Percentiles rank a stretch among this genome's conserved stretches.
Evolutionary conservation across 2,113 vertebrate genomes (phyloP).

Genomic region (Xiphias gladius): DNA sequence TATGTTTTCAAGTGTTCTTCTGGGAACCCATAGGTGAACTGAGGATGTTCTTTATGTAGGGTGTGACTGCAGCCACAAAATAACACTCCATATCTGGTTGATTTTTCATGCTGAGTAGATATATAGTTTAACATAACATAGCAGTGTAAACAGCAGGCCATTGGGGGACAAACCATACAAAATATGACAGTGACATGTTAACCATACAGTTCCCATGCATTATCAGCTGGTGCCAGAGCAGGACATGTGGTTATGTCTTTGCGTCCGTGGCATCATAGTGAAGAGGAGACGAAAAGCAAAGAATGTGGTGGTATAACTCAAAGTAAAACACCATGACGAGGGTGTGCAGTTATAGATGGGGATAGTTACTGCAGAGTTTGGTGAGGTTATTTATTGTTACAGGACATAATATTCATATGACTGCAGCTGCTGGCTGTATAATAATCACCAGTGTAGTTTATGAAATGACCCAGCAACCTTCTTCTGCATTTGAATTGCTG

Average conservation of each 20-base stretch:
- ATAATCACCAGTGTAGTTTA: not conserved
- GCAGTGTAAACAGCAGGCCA: constrained; percentile 4
- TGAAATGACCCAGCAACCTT: not conserved
- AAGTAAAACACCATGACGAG: not conserved
- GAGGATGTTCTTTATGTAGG: constrained; percentile 49
- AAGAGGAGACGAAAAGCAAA: constrained; percentile 4
- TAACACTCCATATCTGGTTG: constrained; percentile 32
- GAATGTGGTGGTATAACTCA: not conserved
- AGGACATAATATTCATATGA: not conserved
- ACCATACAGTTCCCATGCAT: constrained; percentile 35
- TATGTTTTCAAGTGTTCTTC: constrained; percentile 70
- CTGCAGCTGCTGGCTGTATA: not conserved
- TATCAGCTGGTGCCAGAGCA: constrained; percentile 4
- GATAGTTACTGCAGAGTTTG: not conserved
- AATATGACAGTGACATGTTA: constrained; percentile 29
- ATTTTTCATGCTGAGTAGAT: constrained; percentile 20
- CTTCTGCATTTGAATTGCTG: not conserved
- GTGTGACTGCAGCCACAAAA: constrained; percentile 54
- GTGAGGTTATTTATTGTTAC: not conserved
- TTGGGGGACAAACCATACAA: constrained; percentile 2
- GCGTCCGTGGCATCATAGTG: not conserved
- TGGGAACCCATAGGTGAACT: constrained; percentile 60
- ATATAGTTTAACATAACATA: constrained; percentile 28
- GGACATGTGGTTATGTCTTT: not conserved
- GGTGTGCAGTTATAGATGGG: not conserved